Conservation (phyloP, 2,797 vertebrate genomes). For the Melanotaenia maccullochi region DNA sequence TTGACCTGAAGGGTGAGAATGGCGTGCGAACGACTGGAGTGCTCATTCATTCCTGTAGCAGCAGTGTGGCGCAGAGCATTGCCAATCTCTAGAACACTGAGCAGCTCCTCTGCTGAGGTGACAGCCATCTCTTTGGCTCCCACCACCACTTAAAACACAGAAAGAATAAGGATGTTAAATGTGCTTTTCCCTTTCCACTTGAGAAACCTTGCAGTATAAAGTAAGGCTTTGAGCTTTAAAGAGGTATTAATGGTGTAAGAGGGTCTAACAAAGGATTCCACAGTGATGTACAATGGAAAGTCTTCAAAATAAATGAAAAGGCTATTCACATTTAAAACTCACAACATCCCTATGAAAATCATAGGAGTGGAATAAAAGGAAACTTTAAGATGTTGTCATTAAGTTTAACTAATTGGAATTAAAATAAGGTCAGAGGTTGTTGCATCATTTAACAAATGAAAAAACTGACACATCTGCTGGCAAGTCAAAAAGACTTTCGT, state of each 20-base stretch:
- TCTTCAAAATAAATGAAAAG: not conserved
- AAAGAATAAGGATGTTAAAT: not conserved
- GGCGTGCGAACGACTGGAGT: slow-evolving; percentile 90
- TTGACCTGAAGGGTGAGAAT: slow-evolving; percentile 88
- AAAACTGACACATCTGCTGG: not conserved
- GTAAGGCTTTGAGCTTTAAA: not conserved
- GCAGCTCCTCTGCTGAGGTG: slow-evolving; percentile 86
- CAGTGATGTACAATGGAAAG: not conserved
- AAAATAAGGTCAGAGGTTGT: not conserved
- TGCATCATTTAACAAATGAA: not conserved
- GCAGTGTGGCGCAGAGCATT: slow-evolving; percentile 86
- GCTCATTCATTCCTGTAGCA: slow-evolving; percentile 89
- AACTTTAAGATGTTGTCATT: not conserved
- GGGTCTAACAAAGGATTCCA: not conserved
- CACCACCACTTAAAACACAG: slow-evolving; percentile 85
- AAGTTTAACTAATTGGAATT: not conserved
- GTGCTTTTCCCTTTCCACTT: not conserved
- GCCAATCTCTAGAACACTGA: slow-evolving; percentile 85
- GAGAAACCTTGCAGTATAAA: not conserved
- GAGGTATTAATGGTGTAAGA: not conserved
- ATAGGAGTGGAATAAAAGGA: not conserved
- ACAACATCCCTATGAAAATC: not conserved
- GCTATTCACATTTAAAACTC: not conserved
- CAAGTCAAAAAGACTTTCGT: not conserved
- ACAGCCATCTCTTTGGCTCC: slow-evolving; percentile 88